These are phyloP conservation scores for Clamator glandarius DNA, from an alignment of 2,797 vertebrate genomes.

Conservation along the genomic window DNA sequence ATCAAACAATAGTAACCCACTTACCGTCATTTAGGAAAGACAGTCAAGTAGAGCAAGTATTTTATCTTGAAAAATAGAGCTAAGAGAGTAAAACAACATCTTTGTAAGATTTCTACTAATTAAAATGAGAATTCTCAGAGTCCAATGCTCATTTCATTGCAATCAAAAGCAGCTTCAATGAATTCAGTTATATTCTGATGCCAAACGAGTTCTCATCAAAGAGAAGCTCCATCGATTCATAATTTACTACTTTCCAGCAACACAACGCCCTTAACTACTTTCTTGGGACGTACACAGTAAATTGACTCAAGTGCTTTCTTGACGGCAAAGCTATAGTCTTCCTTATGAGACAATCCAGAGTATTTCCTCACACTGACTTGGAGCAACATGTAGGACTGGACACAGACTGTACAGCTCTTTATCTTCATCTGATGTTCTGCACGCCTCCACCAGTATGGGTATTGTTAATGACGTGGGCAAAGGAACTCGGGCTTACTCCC, in stretches of 20 bases:
- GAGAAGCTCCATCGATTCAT: not conserved
- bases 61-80: not conserved
- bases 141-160: not conserved
- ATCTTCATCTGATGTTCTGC: not conserved
- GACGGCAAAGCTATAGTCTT: not conserved
- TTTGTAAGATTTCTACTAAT: not conserved
- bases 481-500: not conserved
- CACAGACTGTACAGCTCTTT: not conserved
- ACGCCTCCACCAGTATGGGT: rapidly evolving
- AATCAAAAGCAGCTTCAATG: not conserved
- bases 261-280: not conserved
- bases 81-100: not conserved
- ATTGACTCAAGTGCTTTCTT: not conserved
- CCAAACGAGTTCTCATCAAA: not conserved
- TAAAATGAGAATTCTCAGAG: not conserved
- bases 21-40: not conserved
- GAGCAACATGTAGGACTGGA: not conserved
- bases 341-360: not conserved
- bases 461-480: not conserved
- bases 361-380: not conserved
- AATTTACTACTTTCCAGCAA: not conserved
- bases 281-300: not conserved
- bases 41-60: not conserved
- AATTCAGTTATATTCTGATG: not conserved
- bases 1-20: not conserved